Evolutionary conservation across 1,140 invertebrate genomes (phyloP), one percentile per base, ranked within the genome.

Genomic region (Lethocerus indicus): DNA sequence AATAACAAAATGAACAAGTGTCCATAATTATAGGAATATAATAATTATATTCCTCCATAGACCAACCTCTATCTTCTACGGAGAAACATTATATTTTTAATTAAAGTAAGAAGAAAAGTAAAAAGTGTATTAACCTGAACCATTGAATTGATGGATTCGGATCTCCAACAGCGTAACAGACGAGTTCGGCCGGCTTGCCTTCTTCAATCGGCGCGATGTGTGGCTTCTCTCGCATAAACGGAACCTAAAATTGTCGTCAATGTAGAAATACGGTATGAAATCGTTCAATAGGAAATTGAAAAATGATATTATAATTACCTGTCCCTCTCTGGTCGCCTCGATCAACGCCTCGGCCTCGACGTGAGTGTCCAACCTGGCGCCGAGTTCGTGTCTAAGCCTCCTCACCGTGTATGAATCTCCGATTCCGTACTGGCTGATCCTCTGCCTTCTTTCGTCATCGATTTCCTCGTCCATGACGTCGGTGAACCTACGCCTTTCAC

Each of bases 401-500:
- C 85, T 69, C 46, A 83, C 72, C 9, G 76, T 79, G 54, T 72
- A 75, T 18, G 69, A 76, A 51, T 86, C 83, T 3, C 73, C 71
- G 14, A 72, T 66, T 36, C 80, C 79, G 59, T 87, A 88, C 58
- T 76, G 73, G 59, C 79, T 84, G 54, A 87, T 86, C 13, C 84
- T 69, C 6, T 77, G 80, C 57, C 78, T 81, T 18, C 82, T 71
- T 63, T 92, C 88, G 62, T 92, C 88, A 55, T 91, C 86, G 48
- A 93, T 91, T 67, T 94, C 88, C 63, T 94, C 90, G 62, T 94
- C 90, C 88, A 93, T 92, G 1, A 94, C 77, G 59, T 94, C 90
- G 6, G 85, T 90, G 62, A 94, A 93, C 40, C 87, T 77, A 51
- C 90, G 76, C 49, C 90, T 69, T 67, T 94, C 90, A 23, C 85